A percentile compares a stretch with the other conserved stretches of the same genome.
These are phyloP conservation scores for Varroa destructor DNA, from an alignment of 1,140 invertebrate species.

Conservation along the genomic window DNA sequence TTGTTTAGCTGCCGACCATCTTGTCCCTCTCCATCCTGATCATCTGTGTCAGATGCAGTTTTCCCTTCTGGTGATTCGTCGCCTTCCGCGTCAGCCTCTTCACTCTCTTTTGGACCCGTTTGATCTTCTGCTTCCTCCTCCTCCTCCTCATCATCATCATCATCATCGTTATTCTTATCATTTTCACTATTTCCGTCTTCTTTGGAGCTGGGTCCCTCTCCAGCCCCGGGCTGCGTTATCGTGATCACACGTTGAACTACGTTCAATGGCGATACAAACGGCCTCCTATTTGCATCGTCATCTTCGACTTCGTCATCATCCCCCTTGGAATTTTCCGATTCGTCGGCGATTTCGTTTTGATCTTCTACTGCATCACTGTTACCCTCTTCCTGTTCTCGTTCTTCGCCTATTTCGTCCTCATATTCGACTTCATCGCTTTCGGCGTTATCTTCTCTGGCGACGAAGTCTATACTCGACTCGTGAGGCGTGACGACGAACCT, in stretches of 20 bases:
- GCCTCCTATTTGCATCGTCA: not conserved
- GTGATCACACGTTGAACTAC: not conserved
- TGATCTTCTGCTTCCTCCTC: not conserved
- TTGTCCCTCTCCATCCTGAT: no score
- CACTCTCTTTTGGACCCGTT: no score
- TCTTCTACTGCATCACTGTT: not conserved
- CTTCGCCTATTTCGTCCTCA: not conserved
- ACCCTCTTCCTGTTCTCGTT: not conserved
- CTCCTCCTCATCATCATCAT: slow-evolving; percentile 3
- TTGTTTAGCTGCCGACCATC: no score
- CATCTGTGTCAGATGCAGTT: no score
- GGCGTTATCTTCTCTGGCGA: not conserved
- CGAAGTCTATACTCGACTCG: not conserved
- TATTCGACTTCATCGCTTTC: not conserved
- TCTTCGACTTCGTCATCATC: slow-evolving; percentile 1
- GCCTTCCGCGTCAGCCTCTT: no score
- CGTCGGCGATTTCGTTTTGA: not conserved
- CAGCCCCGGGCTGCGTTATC: not conserved
- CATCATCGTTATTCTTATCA: not conserved
- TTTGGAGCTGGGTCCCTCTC: not conserved
- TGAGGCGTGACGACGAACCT: no score
- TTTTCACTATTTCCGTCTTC: not conserved
- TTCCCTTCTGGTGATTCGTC: no score
- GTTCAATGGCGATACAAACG: slow-evolving; percentile 4
- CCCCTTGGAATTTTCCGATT: not conserved